Evolutionary conservation across 2,113 vertebrate species (phyloP), one percentile per base, ranked within the genome.

Genomic region (Gnathonemus echidnorhynchus): DNA sequence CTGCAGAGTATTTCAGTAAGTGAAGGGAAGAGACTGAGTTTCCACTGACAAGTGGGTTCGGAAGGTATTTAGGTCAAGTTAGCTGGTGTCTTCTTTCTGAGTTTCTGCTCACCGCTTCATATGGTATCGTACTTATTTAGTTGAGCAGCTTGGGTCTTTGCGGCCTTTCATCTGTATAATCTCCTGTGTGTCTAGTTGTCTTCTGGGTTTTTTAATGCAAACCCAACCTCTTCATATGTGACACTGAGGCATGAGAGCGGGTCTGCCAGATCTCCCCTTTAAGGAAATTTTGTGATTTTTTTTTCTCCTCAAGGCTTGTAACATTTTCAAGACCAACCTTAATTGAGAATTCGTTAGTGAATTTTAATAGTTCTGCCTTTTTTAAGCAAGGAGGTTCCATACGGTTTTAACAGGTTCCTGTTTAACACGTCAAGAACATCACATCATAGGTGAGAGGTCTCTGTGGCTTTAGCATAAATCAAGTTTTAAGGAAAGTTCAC

Each of bases 1-100:
- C 95, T 95, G 96, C 94, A 93, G 95, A 96, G 94, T 95, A 93
- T 94, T 95, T 95, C 93, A 92, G 91, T 83, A 77, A 91, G 94
- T 94, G 94, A 94, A 95, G 92, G 93, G 92, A 93, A 92, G 91
- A 89, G 93, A 93, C 90, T 92, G 91, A 93, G 93, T 92, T 94
- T 91, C 91, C 92, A 91, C 93, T 95, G 95, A 94, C 94, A 95
- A 94, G 92, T 92, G 92, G 42, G 92, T 95, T 94, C 94, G 93
- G 94, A 89, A 94, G 93, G 94, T 95, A 95, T 95, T 93, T 95
- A 94, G 95, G 95, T 95, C 95, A 95, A 93, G 91, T 93, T 91
- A 80, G 35, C 27, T 19, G 74, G 35, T 39, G 31, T 42, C 5
- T 80, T 17, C 17, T 80, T 42, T 42, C 62, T 13, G 92, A 86